Evolutionary conservation across 64 coral and sea anemone genomes (phyloP), one percentile per base, ranked within the genome.

Genomic region (Pocillopora verrucosa): DNA sequence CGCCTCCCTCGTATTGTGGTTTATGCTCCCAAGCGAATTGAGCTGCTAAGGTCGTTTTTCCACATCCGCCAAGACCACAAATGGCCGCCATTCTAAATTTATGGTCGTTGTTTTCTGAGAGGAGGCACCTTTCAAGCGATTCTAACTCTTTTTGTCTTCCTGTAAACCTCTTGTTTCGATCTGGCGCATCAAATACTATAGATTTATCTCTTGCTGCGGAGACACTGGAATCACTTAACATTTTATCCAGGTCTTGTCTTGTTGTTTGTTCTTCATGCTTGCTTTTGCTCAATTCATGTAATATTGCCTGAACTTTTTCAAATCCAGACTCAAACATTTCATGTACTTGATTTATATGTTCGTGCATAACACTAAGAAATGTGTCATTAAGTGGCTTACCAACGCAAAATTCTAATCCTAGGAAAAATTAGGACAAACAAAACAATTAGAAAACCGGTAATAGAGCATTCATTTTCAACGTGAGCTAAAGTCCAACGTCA

Each of bases 21-120:
- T 76, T 74, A 14, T 30, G 19, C 80, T 65, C 60, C 83, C 84
- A 79, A 2, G 90, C 51, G 37, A 87, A 92, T 9, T 87, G 63
- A 36, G 61, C 65, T 60, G 90, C 90, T 36, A 92, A 76, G 3
- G 82, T 80, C 19, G 90, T 92, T 51, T 92, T 92, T 12, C 90
- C 90, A 60, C 82, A 78, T 56, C 90, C 90, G 10, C 90, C 90
- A 20, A 92, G 68, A 30, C 90, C 90, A 38, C 90, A 92, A 61
- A 92, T 72, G 30, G 82, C 83, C 24, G 68, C 83, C 11, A 92
- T 45, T 38, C 69, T 37, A 57, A 78, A 56, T 67, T 56, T 65
- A 3, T 0, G 11, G 37, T 38, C 25, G 38, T 20, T 67, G 41
- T 51, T 51, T 35, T 37, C 59, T 5, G 87, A 22, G 2, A 60